These are phyloP conservation scores for Mesorhabditis sp. DNA, from an alignment of 2,888 invertebrate genomes.

Conservation along the genomic window DNA sequence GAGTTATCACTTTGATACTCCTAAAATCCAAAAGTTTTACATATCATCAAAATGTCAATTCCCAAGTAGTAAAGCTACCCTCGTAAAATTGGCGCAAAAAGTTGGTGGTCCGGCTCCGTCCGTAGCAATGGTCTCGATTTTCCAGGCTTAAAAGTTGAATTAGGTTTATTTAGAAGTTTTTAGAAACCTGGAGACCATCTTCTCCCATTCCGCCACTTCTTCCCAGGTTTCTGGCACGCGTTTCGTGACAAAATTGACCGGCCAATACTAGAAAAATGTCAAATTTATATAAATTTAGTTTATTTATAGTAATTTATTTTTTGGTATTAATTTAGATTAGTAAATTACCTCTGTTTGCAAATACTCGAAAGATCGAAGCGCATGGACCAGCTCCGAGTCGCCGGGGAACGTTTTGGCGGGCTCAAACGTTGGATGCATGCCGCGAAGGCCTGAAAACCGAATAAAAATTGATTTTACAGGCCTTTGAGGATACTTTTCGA, in stretches of 20 bases:
- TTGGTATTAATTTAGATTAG: conserved; percentile 1
- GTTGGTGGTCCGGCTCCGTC: conserved; percentile 29
- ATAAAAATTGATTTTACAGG: too few species aligned
- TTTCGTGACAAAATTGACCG: conserved; percentile 45
- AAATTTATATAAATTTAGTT: neutral
- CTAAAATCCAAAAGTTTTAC: neutral
- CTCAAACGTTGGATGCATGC: conserved; percentile 43
- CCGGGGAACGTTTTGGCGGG: conserved; percentile 52
- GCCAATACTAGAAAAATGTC: conserved; percentile 36
- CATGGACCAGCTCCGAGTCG: conserved; percentile 40
- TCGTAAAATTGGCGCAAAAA: conserved; percentile 38
- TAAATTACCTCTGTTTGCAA: conserved; percentile 34
- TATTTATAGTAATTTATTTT: neutral
- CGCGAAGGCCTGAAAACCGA: neutral
- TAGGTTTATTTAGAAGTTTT: neutral
- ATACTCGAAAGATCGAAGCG: conserved; percentile 33
- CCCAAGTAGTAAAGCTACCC: conserved; percentile 9
- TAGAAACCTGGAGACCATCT: conserved; percentile 24
- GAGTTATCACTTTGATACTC: neutral
- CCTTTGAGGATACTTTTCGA: too few species aligned
- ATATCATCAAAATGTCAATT: neutral
- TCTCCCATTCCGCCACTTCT: conserved; percentile 26
- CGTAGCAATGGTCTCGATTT: conserved; percentile 30
- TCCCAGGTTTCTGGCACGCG: conserved; percentile 31
- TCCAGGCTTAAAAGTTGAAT: conserved; percentile 22